A percentile compares a stretch with the other conserved stretches of the same genome.
phyloP scores from a whole-genome alignment of 2,113 vertebrate genomes.

The Oophaga pumilio region DNA sequence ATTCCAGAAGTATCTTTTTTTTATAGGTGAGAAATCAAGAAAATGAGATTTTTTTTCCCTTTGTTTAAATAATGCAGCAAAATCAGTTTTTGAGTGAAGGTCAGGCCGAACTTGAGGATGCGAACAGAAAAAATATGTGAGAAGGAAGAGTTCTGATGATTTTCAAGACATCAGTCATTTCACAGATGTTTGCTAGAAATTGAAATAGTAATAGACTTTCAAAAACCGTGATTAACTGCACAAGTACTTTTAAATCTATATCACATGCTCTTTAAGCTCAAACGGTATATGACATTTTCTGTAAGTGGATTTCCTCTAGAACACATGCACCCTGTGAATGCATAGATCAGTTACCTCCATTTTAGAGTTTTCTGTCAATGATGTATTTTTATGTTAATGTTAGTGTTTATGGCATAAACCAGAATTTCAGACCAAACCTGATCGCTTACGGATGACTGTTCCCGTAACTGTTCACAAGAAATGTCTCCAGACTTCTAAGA shows the following conservation, averaged over 20 bases:
- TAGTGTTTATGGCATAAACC: slow-evolving; percentile 34
- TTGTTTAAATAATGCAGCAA: slow-evolving; percentile 54
- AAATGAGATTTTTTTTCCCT: slow-evolving; percentile 26
- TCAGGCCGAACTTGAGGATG: slow-evolving; percentile 51
- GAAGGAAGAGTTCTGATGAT: slow-evolving; percentile 55
- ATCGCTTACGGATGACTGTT: not conserved
- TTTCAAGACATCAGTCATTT: slow-evolving; percentile 58
- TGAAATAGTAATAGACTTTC: slow-evolving; percentile 59
- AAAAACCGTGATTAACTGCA: slow-evolving; percentile 55
- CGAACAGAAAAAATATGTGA: slow-evolving; percentile 41
- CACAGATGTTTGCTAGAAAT: slow-evolving; percentile 58
- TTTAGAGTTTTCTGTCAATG: slow-evolving; percentile 29
- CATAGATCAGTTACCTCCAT: slow-evolving; percentile 34
- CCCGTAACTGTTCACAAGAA: not conserved
- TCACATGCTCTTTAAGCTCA: slow-evolving; percentile 56
- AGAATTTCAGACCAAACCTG: not conserved
- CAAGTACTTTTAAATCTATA: slow-evolving; percentile 55
- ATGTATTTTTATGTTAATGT: slow-evolving; percentile 42
- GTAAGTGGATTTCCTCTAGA: slow-evolving; percentile 55
- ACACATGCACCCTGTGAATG: slow-evolving; percentile 40
- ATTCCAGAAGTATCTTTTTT: not conserved
- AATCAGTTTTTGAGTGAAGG: slow-evolving; percentile 54
- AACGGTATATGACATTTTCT: slow-evolving; percentile 54
- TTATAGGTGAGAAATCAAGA: slow-evolving; percentile 8
- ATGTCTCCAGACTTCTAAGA: not conserved